Conservation (phyloP, 2,888 invertebrate genomes). For the Ochropleura leucogaster region DNA sequence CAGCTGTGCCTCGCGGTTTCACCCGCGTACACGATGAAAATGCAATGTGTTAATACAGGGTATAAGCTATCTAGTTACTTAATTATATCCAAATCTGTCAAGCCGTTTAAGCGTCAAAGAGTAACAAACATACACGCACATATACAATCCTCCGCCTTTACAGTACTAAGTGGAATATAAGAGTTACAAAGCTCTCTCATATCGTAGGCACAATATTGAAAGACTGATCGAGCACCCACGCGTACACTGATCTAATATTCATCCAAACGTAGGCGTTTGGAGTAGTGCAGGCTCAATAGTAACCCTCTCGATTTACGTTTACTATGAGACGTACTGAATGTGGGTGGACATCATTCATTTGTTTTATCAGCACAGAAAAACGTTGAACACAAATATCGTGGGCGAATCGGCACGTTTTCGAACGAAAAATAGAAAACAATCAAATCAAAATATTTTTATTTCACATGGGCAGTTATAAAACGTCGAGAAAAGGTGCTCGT, state of each 20-base stretch:
- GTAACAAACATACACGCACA: too few relatives aligned
- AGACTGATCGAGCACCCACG: constrained; percentile 4
- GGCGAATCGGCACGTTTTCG: background rate
- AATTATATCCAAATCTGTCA: too few relatives aligned
- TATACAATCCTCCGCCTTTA: too few relatives aligned
- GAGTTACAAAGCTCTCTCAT: background rate
- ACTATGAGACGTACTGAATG: background rate
- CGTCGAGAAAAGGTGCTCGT: too few relatives aligned
- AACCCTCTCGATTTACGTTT: background rate
- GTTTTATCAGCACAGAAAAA: background rate
- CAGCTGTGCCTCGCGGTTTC: too few relatives aligned
- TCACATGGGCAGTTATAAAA: too few relatives aligned
- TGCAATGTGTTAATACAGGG: too few relatives aligned
- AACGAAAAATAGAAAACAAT: background rate
- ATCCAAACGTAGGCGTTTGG: background rate
- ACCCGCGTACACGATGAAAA: too few relatives aligned
- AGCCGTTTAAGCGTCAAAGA: too few relatives aligned
- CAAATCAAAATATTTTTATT: too few relatives aligned
- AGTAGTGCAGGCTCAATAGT: background rate
- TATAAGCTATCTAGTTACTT: too few relatives aligned
- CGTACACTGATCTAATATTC: background rate
- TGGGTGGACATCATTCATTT: background rate
- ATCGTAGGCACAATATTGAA: background rate
- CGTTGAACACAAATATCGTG: background rate
- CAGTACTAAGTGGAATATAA: background rate